Percentiles rank a stretch among this genome's conserved stretches.
These are phyloP conservation scores for Drosophila sp. DNA, from an alignment of 1,140 invertebrate species.

Conservation along the genomic window DNA sequence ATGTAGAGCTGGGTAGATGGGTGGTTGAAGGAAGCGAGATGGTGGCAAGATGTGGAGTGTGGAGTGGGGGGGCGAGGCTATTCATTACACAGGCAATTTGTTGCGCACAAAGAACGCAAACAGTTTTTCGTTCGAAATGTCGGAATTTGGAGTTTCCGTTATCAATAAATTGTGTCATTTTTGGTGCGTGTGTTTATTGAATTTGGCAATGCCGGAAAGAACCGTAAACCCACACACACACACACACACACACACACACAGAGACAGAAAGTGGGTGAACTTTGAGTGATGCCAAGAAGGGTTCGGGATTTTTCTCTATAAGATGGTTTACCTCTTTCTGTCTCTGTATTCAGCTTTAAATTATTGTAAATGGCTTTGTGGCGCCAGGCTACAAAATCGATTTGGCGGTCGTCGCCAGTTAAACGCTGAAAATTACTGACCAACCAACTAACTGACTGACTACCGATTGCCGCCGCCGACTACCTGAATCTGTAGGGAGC, in stretches of 20 bases:
- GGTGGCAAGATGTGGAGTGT: not conserved
- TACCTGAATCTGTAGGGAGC: not conserved
- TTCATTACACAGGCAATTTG: conserved; percentile 78
- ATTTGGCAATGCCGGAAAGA: conserved; percentile 52
- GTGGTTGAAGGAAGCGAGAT: not conserved
- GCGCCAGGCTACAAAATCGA: conserved; percentile 74
- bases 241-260: not conserved
- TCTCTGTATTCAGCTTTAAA: conserved; percentile 52
- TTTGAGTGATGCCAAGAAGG: not conserved
- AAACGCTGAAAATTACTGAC: conserved; percentile 71
- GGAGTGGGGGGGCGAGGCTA: conserved; percentile 22
- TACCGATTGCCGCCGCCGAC: conserved; percentile 1
- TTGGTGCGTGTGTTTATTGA: conserved; percentile 74
- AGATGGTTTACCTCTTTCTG: not conserved
- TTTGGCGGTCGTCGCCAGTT: conserved; percentile 76
- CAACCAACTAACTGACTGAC: conserved; percentile 5
- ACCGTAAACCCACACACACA: not conserved
- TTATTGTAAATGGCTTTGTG: conserved; percentile 72
- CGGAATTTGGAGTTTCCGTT: conserved; percentile 55
- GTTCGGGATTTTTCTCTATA: not conserved
- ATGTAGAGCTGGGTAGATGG: conserved; percentile 21
- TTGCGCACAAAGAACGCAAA: conserved; percentile 61
- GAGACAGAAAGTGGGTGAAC: not conserved
- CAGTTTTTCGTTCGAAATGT: conserved; percentile 2
- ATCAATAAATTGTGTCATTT: conserved; percentile 72